Base-by-base conservation (phyloP, 2,113 vertebrate species). In the Microtus montanus region DNA sequence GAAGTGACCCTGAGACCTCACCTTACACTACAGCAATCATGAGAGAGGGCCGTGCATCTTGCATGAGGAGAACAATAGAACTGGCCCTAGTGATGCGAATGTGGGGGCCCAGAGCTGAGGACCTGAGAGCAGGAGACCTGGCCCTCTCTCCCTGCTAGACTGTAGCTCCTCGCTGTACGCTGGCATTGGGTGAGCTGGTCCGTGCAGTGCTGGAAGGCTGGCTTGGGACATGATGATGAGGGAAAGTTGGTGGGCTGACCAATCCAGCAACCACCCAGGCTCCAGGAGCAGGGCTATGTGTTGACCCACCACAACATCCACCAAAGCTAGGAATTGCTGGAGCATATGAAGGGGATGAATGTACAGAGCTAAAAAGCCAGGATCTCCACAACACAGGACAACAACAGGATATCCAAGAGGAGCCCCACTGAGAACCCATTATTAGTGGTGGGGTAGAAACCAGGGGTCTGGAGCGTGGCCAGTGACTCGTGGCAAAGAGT, bases 161-260 rank as follows among this genome's bases (percentile, higher is more conserved):
- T 58, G 58, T 58, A 58, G 58, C 70, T 71, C 70, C 70, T n/a
- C 9, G 17, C 35, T n/a, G 70, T 71, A 20, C 3, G 1, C 17
- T n/a, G 35, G 35, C 7, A n/a, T 9, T n/a, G 35, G 15, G 35
- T 71, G 15, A 71, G 68, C 15, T 71, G n/a, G 35, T 35, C 35
- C 7, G 3, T 0, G 1, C 15, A 71, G 68, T n/a, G 70, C 35
- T n/a, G 70, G 17, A 3, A 7, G 1, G 35, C 70, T 71, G 6
- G 35, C 35, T n/a, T 71, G 35, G 35, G 3, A n/a, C n/a, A 7
- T n/a, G 17, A 71, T 3, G 7, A 71, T n/a, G 35, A 71, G 35
- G 68, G 17, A n/a, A 71, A 71, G 35, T n/a, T n/a, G 17, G 68
- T 15, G 24, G 17, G 35, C 17, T 71, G 70, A 71, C 70, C 70